Percentiles rank a stretch among this genome's conserved stretches.
phyloP scores from a whole-genome alignment of 2,113 vertebrate genomes.

The Pelusios castaneus region DNA sequence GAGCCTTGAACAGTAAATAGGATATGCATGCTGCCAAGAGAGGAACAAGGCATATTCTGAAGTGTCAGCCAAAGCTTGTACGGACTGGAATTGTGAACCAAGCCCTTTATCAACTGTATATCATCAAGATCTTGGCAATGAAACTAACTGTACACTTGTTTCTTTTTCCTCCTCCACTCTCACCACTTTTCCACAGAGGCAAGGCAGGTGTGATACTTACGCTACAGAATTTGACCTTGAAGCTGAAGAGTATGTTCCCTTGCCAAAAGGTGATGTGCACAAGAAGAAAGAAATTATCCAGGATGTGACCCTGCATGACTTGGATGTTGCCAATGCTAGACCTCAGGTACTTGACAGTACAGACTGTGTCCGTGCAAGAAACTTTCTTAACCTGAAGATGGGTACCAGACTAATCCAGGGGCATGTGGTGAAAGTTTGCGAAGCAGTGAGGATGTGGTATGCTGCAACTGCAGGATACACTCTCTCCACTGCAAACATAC shows the following conservation, averaged over 20 bases:
- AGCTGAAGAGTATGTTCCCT: constrained; percentile 96
- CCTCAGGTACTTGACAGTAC: constrained; percentile 86
- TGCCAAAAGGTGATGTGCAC: constrained; percentile 98
- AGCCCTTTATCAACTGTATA: constrained; percentile 37
- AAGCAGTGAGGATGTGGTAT: neutral
- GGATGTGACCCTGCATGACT: constrained; percentile 96
- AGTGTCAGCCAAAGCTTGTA: constrained; percentile 76
- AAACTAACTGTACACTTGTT: constrained; percentile 66
- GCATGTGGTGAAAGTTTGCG: neutral
- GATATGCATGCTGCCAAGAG: constrained; percentile 57
- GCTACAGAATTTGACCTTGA: constrained; percentile 99
- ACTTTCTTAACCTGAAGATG: no score
- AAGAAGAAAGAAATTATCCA: constrained; percentile 99
- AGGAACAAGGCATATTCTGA: constrained; percentile 70
- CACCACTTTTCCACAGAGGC: constrained; percentile 82
- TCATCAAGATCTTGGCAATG: constrained; percentile 71
- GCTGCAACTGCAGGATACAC: neutral
- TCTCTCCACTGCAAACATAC: neutral
- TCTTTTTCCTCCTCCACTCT: neutral
- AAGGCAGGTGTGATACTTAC: constrained; percentile 97
- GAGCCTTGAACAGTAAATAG: constrained; percentile 78
- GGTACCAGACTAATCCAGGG: neutral
- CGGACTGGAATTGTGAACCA: constrained; percentile 67
- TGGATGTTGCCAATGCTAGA: constrained; percentile 94
- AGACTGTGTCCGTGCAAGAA: neutral